Evolutionary conservation across 2,113 vertebrate species (phyloP), one percentile per base, ranked within the genome.

Genomic region (Ailuropoda melanoleuca): DNA sequence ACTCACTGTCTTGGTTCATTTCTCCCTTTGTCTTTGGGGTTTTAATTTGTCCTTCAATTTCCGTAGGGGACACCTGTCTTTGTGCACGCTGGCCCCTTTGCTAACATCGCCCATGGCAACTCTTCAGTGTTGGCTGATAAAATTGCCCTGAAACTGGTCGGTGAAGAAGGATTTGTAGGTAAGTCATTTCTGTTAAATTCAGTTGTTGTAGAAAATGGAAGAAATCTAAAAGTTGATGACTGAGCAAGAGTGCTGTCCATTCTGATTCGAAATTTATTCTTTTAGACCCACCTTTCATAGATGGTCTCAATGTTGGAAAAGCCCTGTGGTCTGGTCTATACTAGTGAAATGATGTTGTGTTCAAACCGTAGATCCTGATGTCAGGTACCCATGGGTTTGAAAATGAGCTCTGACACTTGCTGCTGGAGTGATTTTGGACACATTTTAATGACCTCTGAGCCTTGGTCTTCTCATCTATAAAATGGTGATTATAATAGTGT

Each of bases 91-190:
- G 99, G 99, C 93, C 99, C 99, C 50, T 99, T 99, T 55, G 99
- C 99, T 94, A 99, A 99, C 98, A 99, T 99, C 81, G 99, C 99
- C 97, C 99, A 99, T 93, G 99, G 99, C 96, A 99, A 99, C 98
- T 99, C 99, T 56, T 99, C 99, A 0, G 99, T 99, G 97, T 98
- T 99, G 98, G 99, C 99, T 80, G 99, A 99, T 98, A 99, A 99
- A 98, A 99, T 99, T 97, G 99, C 99, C 66, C 98, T 99, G 97
- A 99, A 99, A 98, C 98, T 99, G 97, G 99, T 99, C 17, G 99
- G 99, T 92, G 98, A 99, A 97, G 99, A 99, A 91, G 99, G 99
- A 97, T 99, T 99, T 98, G 99, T 99, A 64, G 99, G 99, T 99
- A 98, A 99, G 99, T 98, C 60, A 19, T 82, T 95, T 80, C 13